These are phyloP conservation scores for Cydia strobilella DNA, from an alignment of 1,140 invertebrate species.

Conservation along the genomic window DNA sequence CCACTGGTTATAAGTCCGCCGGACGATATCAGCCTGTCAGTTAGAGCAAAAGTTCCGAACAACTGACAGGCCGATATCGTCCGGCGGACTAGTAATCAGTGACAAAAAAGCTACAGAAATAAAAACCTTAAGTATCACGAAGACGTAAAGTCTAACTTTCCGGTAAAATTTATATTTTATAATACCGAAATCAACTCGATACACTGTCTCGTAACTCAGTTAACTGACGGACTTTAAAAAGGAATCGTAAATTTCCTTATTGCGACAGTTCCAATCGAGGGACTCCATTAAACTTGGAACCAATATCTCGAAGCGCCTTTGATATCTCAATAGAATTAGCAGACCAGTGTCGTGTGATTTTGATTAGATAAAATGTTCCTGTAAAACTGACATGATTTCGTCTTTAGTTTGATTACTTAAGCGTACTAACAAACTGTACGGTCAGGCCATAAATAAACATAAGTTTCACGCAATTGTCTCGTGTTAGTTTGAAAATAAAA, in stretches of 20 bases:
- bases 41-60: no score
- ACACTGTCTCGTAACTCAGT: not conserved
- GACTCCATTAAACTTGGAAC: conserved; percentile 14
- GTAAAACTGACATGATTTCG: no score
- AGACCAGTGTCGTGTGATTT: not conserved
- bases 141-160: not conserved
- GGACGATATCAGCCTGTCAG: no score
- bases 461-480: no score
- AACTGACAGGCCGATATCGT: no score
- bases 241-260: conserved; percentile 14
- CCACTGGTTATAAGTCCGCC: no score
- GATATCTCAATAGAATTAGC: conserved; percentile 18
- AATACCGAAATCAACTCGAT: not conserved
- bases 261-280: conserved; percentile 16
- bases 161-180: not conserved
- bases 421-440: no score
- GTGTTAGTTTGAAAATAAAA: no score
- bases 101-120: not conserved
- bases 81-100: no score
- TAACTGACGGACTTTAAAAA: conserved; percentile 19
- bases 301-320: not conserved
- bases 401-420: no score
- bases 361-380: no score
- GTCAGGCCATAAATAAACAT: no score
- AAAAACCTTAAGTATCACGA: not conserved